Base-by-base conservation (phyloP, 2,888 invertebrate genomes). In the Amaurobius ferox region DNA sequence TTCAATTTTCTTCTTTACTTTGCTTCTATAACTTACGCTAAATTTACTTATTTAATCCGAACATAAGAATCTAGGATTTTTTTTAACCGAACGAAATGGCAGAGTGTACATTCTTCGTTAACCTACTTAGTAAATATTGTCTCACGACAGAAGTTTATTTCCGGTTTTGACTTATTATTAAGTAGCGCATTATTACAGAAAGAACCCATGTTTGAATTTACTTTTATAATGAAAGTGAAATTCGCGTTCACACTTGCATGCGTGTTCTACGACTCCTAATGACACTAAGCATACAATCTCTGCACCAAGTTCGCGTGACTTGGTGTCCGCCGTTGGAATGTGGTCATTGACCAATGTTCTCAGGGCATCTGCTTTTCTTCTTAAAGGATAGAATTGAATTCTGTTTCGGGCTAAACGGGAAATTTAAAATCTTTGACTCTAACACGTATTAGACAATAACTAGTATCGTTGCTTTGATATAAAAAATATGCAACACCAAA, bases 331-430 rank as follows among this genome's bases (percentile, higher is more conserved):
- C 55, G 19, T 23, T 55, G 55, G 55, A 55, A 55, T 23, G 55
- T 55, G 55, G 55, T 55, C 55, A 55, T 55, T 55, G 55, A 55
- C 55, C 55, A 55, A 55, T 55, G 55, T 55, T 11, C 55, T 2
- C 55, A 23, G 55, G 55, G 23, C 55, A 23, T 55, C 55, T 55
- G 23, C 55, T 55, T 55, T 55, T 55, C 55, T 55, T 55, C 55
- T 55, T 19, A 55, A 7, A 6, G 55, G 6, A 55, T 55, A 23
- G 23, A 23, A 55, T 44, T 7, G 44, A 44, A 44, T 55, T 55
- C 2, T 3, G 23, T 55, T 55, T 55, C 11, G 6, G 9, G 35
- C 5, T 7, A 35, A 35, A 35, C 5, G 35, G 6, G 5, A 7
- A 7, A 7, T 7, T n/a, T n/a, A n/a, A n/a, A n/a, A n/a, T n/a